Base-by-base conservation (phyloP, 1,140 invertebrate species). In the Chironomus striatipennis region DNA sequence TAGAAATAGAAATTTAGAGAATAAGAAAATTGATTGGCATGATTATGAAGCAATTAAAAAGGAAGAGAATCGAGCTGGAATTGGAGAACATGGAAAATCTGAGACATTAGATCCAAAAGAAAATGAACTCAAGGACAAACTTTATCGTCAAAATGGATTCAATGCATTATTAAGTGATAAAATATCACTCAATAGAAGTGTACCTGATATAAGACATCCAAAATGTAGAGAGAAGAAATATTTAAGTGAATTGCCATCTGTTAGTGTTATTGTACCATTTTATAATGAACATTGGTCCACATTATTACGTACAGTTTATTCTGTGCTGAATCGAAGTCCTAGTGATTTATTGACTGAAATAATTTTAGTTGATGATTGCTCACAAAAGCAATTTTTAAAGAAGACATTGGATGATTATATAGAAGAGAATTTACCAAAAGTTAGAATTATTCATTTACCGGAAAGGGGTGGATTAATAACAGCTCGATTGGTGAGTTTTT, bases 211-310 rank as follows among this genome's bases (percentile, higher is more conserved):
- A 70, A 85, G 95, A 75, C 88, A 96, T 84, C 80, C 85, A 24
- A 84, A 86, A 15, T 97, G 96, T 81, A 87, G 87, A 77, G 87
- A 85, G 43, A 89, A 92, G 78, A 87, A 87, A 76, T 98, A 98
- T 79, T 84, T 91, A 75, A 84, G 84, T 73, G 85, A 88, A n/a
- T 81, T 98, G 74, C 94, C 94, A 1, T 90, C 88, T 7, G 93
- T 91, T 15, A 91, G 93, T 81, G 89, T 98, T 15, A 89, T 98
- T 73, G 91, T 98, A 42, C 96, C 96, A 65, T 98, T 97, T 83
- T 94, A 96, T 82, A 96, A 97, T 80, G 96, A 97, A 82, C 94
- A 96, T 82, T 93, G 91, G 87, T 91, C 91, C 75, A 94, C 94
- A 3, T 81, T 98, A 42, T 84, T 98, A 20, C 85, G 96, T 42